These are phyloP conservation scores for Hozukius guyotensis DNA, from an alignment of 2,797 vertebrate species.

Conservation along the genomic window DNA sequence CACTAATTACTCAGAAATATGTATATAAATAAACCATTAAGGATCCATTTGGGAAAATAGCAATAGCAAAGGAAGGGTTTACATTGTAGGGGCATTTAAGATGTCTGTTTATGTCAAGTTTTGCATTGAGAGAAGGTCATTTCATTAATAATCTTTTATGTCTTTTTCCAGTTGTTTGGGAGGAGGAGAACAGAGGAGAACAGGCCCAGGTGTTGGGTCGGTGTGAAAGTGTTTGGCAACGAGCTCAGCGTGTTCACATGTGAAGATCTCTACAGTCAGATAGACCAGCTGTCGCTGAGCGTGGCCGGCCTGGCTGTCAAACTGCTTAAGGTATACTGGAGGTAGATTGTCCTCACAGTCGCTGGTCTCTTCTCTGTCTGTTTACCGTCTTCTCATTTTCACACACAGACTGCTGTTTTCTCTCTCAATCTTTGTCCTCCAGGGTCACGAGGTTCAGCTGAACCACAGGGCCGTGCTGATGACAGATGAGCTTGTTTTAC, in stretches of 20 bases:
- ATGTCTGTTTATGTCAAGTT: neutral
- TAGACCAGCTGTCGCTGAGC: conserved; percentile 81
- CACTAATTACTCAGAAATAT: neutral
- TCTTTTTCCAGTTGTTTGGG: conserved; percentile 78
- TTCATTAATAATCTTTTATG: neutral
- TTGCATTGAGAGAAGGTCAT: neutral
- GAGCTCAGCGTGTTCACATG: conserved; percentile 86
- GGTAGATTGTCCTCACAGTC: neutral
- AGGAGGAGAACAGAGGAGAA: conserved; percentile 47
- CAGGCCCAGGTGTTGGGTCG: conserved; percentile 77
- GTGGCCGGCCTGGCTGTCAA: conserved; percentile 82
- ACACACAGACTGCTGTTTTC: neutral
- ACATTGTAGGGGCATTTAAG: neutral
- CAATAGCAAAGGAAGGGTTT: neutral
- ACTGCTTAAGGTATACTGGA: conserved; percentile 85
- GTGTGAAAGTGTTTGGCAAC: conserved; percentile 88
- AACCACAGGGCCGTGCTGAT: conserved; percentile 83
- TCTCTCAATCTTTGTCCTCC: neutral
- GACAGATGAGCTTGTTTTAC: conserved; percentile 84
- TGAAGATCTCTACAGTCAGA: conserved; percentile 74
- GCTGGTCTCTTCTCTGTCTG: neutral
- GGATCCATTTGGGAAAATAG: neutral
- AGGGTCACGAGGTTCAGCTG: conserved; percentile 90
- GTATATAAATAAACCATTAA: neutral
- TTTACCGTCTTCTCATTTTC: neutral